Percentiles rank a stretch among this genome's conserved stretches.
phyloP scores from a whole-genome alignment of 1,140 invertebrate genomes.

The Holcopasites calliopsidis region DNA sequence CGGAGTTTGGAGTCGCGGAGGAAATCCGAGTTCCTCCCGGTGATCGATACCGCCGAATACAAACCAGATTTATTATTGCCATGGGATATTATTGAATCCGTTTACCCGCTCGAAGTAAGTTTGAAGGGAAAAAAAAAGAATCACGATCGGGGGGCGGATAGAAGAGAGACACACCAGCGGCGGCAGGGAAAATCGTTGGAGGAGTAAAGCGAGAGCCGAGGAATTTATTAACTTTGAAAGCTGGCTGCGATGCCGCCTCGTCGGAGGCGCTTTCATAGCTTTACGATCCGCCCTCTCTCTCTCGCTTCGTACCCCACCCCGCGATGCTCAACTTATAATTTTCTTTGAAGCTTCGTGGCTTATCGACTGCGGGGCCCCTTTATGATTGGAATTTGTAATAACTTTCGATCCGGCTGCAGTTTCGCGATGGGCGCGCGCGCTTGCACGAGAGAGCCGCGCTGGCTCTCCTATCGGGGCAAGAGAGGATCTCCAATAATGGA shows the following conservation, averaged over 20 bases:
- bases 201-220: conserved; percentile 64
- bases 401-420: conserved; percentile 63
- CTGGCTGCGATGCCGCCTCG: conserved; percentile 65
- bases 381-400: conserved; percentile 73
- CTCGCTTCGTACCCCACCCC: background rate
- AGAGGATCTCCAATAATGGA: conserved; percentile 62
- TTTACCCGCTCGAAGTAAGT: conserved; percentile 72
- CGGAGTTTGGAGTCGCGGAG: background rate
- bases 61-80: conserved; percentile 76
- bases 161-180: conserved; percentile 20
- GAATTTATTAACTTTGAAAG: conserved; percentile 78
- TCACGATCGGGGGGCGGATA: background rate
- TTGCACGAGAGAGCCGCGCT: background rate
- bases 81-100: conserved; percentile 76
- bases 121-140: conserved; percentile 48
- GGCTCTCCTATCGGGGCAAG: conserved; percentile 6
- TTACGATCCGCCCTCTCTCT: conserved; percentile 52
- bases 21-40: no score
- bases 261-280: conserved; percentile 68
- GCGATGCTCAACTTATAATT: conserved; percentile 71
- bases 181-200: conserved; percentile 46
- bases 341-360: conserved; percentile 72
- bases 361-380: conserved; percentile 68
- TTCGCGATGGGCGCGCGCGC: conserved; percentile 45
- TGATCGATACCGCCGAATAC: conserved; percentile 68